phyloP scores from a whole-genome alignment of 2,797 vertebrate species.

The Galago senegalensis region DNA sequence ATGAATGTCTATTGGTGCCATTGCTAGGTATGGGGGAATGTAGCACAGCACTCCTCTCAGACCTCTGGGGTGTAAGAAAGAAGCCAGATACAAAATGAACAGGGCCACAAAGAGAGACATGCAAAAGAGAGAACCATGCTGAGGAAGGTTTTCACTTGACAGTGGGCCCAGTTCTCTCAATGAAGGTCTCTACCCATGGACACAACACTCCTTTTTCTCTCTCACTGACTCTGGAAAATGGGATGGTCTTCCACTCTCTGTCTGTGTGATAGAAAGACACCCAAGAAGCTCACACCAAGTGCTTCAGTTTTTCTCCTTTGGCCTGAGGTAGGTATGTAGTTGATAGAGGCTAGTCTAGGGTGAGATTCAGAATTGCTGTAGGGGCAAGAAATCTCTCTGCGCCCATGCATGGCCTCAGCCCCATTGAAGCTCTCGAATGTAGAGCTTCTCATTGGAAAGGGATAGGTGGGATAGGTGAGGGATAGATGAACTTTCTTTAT shows the following conservation, averaged over 20 bases:
- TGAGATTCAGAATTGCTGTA: background rate
- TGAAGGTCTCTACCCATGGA: background rate
- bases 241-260: background rate
- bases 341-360: background rate
- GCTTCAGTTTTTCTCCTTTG: background rate
- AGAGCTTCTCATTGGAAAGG: too few relatives aligned
- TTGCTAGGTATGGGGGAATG: background rate
- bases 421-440: background rate
- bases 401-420: background rate
- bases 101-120: background rate
- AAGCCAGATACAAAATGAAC: background rate
- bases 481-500: background rate
- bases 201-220: background rate
- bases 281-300: too few relatives aligned
- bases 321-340: fast-evolving
- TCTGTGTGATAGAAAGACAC: too few relatives aligned
- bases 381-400: background rate
- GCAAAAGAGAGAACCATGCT: too few relatives aligned
- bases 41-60: background rate
- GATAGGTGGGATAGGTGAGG: background rate
- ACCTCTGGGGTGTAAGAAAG: background rate
- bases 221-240: background rate
- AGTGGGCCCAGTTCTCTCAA: background rate
- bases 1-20: background rate
- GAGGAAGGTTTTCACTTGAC: background rate